Conservation (phyloP, 1,140 invertebrate genomes). For the Colletes gigas region DNA sequence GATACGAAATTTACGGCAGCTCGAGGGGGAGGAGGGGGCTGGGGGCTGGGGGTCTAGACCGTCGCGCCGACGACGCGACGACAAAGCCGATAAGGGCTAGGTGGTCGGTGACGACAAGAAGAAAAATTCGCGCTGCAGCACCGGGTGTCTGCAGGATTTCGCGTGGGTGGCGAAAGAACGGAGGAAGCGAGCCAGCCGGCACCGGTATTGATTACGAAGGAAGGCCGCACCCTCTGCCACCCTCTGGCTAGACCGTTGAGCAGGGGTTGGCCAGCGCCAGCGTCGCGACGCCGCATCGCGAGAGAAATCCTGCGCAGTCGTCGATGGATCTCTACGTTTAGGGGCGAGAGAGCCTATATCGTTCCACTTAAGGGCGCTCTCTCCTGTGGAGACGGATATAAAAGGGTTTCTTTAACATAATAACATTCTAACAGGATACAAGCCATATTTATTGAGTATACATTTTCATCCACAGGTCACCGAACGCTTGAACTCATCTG, state of each 20-base stretch:
- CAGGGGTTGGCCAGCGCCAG: constrained; percentile 36
- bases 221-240: constrained; percentile 58
- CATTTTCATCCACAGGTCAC: too few species aligned
- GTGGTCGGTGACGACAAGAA: constrained; percentile 34
- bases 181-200: constrained; percentile 26
- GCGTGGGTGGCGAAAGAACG: constrained; percentile 25
- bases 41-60: neutral
- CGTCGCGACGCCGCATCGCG: constrained; percentile 34
- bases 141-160: constrained; percentile 39
- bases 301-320: constrained; percentile 49
- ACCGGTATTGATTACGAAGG: constrained; percentile 59
- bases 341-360: too few species aligned
- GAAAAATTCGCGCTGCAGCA: constrained; percentile 42
- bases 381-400: too few species aligned
- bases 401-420: too few species aligned
- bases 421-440: too few species aligned
- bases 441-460: too few species aligned
- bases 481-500: too few species aligned
- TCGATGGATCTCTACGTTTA: constrained; percentile 27
- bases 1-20: constrained; percentile 3
- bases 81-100: constrained; percentile 26
- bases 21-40: neutral
- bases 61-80: constrained; percentile 21
- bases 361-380: too few species aligned
- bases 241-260: constrained; percentile 15